These are phyloP conservation scores for Tragelaphus imberbis DNA, from an alignment of 2,113 vertebrate genomes.

Conservation along the genomic window DNA sequence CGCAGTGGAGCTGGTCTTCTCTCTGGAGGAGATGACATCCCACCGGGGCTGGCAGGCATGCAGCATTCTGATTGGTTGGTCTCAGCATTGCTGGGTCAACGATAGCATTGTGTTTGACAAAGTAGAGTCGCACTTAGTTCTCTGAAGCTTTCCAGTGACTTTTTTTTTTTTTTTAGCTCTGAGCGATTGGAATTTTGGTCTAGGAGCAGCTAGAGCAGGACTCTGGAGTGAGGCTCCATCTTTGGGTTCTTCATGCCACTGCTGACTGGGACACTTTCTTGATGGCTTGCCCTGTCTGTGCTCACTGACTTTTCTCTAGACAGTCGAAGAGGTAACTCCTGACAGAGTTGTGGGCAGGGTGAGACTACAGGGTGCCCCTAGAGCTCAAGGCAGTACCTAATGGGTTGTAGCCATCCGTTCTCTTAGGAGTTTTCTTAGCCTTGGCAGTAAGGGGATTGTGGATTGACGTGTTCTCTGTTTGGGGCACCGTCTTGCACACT, in stretches of 20 bases:
- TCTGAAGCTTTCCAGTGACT: not conserved
- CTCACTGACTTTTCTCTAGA: not conserved
- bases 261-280: not conserved
- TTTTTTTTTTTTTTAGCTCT: not conserved
- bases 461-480: not conserved
- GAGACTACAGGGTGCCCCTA: accelerated
- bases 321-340: not conserved
- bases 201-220: not conserved
- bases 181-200: not conserved
- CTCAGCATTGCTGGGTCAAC: not conserved
- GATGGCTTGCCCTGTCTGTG: not conserved
- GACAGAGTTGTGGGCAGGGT: not conserved
- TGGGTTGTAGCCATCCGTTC: not conserved
- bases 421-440: not conserved
- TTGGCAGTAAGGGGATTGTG: not conserved
- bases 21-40: not conserved
- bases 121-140: not conserved
- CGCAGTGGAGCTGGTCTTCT: not conserved
- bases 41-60: accelerated
- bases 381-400: accelerated
- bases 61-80: not conserved
- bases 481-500: not conserved
- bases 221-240: not conserved
- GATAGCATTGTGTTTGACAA: accelerated
- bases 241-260: not conserved